Percentiles rank a stretch among this genome's conserved stretches.
Evolutionary conservation across 2,113 vertebrate species (phyloP).

Genomic region (Oreochromis aureus): DNA sequence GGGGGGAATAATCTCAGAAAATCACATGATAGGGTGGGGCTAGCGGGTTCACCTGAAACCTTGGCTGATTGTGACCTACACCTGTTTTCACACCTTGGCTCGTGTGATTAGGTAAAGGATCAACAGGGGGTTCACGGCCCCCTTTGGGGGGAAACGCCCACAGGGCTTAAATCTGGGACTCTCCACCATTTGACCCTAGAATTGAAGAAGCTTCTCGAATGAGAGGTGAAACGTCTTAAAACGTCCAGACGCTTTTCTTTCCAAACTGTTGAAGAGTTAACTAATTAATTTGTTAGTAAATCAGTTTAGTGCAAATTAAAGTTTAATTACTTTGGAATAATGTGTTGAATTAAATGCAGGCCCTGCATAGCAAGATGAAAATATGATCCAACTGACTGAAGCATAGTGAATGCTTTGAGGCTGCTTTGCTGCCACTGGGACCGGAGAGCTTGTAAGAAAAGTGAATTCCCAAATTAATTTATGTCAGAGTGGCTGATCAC

Average conservation of each 20-base stretch:
- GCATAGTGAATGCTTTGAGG: not conserved
- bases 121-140: accelerated
- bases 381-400: not conserved
- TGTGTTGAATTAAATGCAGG: not conserved
- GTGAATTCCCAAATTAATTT: not conserved
- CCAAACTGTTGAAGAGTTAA: not conserved
- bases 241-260: accelerated
- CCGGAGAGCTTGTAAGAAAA: not conserved
- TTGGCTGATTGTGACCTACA: not conserved
- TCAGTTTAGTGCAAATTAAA: not conserved
- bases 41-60: not conserved
- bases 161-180: not conserved
- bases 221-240: not conserved
- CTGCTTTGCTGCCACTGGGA: not conserved
- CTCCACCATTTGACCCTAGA: accelerated
- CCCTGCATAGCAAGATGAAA: not conserved
- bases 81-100: not conserved
- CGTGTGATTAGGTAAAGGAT: not conserved
- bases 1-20: not conserved
- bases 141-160: not conserved
- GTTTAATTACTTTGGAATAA: not conserved
- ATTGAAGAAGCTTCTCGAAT: not conserved
- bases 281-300: not conserved
- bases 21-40: not conserved
- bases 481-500: not conserved